Conservation (phyloP, 2,113 vertebrate genomes). For the Leucosticte australis region DNA sequence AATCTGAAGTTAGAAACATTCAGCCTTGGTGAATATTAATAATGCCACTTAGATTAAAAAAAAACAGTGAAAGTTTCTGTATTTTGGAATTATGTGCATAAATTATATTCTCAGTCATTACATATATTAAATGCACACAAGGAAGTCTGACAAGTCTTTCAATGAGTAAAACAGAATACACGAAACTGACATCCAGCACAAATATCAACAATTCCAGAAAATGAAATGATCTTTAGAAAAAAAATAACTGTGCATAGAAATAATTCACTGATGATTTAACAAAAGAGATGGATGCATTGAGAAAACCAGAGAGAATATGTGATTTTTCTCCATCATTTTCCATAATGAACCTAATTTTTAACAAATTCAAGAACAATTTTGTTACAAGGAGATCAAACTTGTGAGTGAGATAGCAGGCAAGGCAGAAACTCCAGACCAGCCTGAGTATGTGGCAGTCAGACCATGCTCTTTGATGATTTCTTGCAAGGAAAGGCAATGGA, state of each 20-base stretch:
- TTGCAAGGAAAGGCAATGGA: not conserved
- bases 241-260: not conserved
- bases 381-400: not conserved
- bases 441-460: not conserved
- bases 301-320: not conserved
- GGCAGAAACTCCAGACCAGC: not conserved
- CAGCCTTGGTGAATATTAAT: not conserved
- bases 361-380: not conserved
- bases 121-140: not conserved
- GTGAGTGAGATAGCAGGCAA: not conserved
- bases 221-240: not conserved
- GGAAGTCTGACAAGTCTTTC: not conserved
- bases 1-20: not conserved
- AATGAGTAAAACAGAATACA: not conserved
- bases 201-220: not conserved
- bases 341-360: not conserved
- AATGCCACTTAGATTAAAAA: not conserved
- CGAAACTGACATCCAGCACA: not conserved
- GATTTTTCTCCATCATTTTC: not conserved
- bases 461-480: not conserved
- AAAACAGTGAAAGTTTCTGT: not conserved
- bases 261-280: not conserved
- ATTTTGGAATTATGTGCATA: not conserved
- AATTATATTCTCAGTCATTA: not conserved
- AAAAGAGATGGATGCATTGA: not conserved